Evolutionary conservation across 2,888 invertebrate genomes (phyloP).

Genomic region (Rutpela maculata): DNA sequence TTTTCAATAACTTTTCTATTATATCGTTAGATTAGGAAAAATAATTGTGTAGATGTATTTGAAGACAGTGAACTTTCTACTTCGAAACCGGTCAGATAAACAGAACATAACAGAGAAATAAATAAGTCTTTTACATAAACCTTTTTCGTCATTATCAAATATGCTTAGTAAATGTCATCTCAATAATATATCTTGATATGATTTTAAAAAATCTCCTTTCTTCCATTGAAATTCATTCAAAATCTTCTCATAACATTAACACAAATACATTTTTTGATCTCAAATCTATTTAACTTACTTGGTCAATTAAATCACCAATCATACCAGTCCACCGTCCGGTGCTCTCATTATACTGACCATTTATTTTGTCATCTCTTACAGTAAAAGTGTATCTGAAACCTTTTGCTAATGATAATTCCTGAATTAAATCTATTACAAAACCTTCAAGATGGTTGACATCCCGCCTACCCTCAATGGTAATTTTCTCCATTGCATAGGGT

Average conservation of each 20-base stretch:
- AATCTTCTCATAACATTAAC: background rate
- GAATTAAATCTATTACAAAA: conserved; percentile 41
- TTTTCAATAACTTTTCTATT: no score
- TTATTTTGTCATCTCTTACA: conserved; percentile 67
- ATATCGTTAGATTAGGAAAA: no score
- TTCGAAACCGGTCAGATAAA: no score
- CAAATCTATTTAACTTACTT: conserved; percentile 49
- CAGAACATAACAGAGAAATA: no score
- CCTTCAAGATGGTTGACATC: background rate
- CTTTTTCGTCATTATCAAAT: no score
- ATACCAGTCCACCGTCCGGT: conserved; percentile 83
- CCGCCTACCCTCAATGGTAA: background rate
- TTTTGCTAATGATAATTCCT: conserved; percentile 76
- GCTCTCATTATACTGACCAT: conserved; percentile 64
- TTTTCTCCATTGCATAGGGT: background rate
- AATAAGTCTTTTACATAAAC: no score
- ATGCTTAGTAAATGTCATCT: no score
- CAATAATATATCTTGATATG: no score
- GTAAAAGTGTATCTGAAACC: conserved; percentile 79
- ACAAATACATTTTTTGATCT: background rate
- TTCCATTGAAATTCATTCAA: no score
- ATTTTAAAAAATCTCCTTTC: no score
- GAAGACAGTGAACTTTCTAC: background rate
- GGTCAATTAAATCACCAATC: conserved; percentile 77
- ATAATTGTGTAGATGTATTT: no score